Percentiles rank a stretch among this genome's conserved stretches.
These are phyloP conservation scores for Leucophenga montana DNA, from an alignment of 2,888 invertebrate species.

Conservation along the genomic window DNA sequence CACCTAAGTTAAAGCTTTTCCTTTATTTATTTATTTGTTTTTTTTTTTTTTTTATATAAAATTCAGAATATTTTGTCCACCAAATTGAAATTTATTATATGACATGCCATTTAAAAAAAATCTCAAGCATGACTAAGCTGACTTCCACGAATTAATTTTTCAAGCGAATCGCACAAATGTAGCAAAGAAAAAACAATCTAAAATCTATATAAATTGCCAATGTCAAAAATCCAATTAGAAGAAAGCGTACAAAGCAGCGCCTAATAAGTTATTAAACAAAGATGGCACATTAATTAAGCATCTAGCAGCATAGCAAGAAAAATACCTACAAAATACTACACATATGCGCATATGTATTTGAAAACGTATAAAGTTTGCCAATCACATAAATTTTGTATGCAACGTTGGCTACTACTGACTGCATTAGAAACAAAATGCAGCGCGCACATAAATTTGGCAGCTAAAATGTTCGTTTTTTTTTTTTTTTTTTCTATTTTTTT, in stretches of 20 bases:
- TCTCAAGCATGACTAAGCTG: too few relatives aligned
- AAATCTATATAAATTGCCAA: background rate
- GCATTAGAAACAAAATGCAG: too few relatives aligned
- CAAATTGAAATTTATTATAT: too few relatives aligned
- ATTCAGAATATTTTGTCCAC: too few relatives aligned
- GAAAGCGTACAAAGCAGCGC: background rate
- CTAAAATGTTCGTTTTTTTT: background rate
- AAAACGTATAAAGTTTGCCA: slow-evolving; percentile 2
- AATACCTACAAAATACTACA: background rate
- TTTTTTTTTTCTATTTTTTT: too few relatives aligned
- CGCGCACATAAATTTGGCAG: slow-evolving; percentile 13
- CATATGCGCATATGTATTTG: background rate
- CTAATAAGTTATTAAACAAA: background rate
- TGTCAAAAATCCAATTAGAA: slow-evolving; percentile 8
- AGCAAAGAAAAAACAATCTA: background rate
- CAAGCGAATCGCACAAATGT: background rate
- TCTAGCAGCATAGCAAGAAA: background rate
- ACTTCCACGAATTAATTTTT: too few relatives aligned
- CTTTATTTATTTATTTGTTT: too few relatives aligned
- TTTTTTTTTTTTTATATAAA: too few relatives aligned
- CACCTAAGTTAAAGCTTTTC: too few relatives aligned
- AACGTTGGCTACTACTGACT: background rate
- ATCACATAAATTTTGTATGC: background rate
- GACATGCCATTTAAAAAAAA: too few relatives aligned
- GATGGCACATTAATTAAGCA: background rate